A percentile compares a stretch with the other conserved stretches of the same genome.
These are phyloP conservation scores for Eubasilissa splendida DNA, from an alignment of 2,888 invertebrate species.

Conservation along the genomic window DNA sequence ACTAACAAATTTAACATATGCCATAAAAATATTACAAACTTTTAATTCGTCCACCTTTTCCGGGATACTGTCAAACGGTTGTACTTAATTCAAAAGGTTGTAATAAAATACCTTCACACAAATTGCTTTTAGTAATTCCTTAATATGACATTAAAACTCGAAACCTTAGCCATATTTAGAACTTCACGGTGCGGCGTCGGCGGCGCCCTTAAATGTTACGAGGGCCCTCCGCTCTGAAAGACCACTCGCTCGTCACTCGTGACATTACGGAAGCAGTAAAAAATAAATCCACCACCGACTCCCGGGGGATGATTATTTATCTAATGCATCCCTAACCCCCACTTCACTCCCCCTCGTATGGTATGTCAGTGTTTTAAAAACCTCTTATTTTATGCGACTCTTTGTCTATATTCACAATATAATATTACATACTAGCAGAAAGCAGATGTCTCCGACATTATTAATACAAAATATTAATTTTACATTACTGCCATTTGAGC, in stretches of 20 bases:
- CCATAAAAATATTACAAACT: no score
- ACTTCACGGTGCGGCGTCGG: constrained; percentile 2
- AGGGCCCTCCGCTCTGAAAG: constrained; percentile 13
- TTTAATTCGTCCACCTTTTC: no score
- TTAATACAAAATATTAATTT: no score
- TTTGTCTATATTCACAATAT: no score
- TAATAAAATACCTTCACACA: constrained; percentile 14
- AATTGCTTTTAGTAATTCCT: constrained; percentile 21
- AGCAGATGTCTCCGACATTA: no score
- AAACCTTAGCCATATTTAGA: constrained; percentile 10
- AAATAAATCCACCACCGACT: constrained; percentile 15
- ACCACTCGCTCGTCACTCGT: constrained; percentile 24
- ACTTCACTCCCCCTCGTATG: neutral
- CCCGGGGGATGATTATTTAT: constrained; percentile 12
- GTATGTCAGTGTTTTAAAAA: no score
- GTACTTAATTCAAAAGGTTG: no score
- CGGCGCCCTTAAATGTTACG: constrained; percentile 26
- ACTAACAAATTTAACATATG: no score
- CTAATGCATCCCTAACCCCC: constrained; percentile 9
- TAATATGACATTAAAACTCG: constrained; percentile 17
- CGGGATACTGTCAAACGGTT: no score
- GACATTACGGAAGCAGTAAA: constrained; percentile 27
- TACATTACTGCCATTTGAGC: no score
- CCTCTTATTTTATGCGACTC: no score
- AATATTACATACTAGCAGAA: no score